phyloP scores from a whole-genome alignment of 2,797 vertebrate genomes.

The Apogon hyalosoma region DNA sequence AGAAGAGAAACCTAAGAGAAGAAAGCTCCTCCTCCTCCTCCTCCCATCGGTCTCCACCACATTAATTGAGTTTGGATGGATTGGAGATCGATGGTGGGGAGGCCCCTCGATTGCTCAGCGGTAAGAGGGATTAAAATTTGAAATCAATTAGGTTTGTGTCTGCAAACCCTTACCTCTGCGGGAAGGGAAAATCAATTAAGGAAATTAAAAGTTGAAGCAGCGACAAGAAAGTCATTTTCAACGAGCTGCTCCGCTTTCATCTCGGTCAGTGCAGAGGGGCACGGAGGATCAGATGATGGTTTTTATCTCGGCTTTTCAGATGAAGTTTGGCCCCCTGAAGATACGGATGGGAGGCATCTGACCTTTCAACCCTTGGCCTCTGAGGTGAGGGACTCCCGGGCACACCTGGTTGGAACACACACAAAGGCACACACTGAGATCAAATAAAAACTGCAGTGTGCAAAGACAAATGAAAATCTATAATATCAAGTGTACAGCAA shows the following conservation, averaged over 20 bases:
- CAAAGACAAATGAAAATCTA: slow-evolving; percentile 12
- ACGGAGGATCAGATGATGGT: slow-evolving; percentile 42
- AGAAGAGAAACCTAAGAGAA: slow-evolving; percentile 43
- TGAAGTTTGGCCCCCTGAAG: slow-evolving; percentile 20
- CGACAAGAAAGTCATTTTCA: slow-evolving; percentile 74
- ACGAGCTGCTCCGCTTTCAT: slow-evolving; percentile 59
- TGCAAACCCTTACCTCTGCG: slow-evolving; percentile 73
- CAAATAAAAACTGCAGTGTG: slow-evolving; percentile 8
- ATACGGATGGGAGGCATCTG: slow-evolving; percentile 26
- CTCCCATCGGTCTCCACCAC: slow-evolving; percentile 64
- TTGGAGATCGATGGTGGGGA: slow-evolving; percentile 76
- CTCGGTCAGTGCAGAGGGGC: slow-evolving; percentile 27
- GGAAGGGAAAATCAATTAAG: slow-evolving; percentile 80
- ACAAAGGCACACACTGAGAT: slow-evolving; percentile 17
- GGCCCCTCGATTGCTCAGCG: slow-evolving; percentile 69
- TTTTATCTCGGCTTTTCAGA: slow-evolving; percentile 40
- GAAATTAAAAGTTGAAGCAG: slow-evolving; percentile 82
- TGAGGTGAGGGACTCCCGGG: slow-evolving; percentile 28
- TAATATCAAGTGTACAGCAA: slow-evolving; percentile 4
- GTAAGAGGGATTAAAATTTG: slow-evolving; percentile 82
- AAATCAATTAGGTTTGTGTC: slow-evolving; percentile 83
- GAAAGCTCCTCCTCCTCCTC: slow-evolving; percentile 36
- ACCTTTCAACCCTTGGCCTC: slow-evolving; percentile 60
- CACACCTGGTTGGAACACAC: slow-evolving; percentile 51
- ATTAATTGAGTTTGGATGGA: slow-evolving; percentile 85